Conservation (phyloP, 2,797 vertebrate genomes). For the Gallirallus australis region DNA sequence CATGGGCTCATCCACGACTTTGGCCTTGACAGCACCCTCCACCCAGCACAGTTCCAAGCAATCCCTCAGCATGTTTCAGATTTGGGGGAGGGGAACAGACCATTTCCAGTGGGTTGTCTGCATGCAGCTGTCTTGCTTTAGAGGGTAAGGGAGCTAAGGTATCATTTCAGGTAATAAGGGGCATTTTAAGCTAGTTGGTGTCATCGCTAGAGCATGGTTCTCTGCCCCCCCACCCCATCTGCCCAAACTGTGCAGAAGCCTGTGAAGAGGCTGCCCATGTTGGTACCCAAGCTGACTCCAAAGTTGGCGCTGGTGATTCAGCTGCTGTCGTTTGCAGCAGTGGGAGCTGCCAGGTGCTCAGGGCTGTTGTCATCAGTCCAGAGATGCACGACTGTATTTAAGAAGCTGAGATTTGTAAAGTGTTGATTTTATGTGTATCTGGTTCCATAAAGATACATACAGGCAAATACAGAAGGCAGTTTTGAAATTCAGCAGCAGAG, state of each 20-base stretch:
- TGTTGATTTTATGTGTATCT: not conserved
- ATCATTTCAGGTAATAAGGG: not conserved
- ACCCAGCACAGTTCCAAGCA: not conserved
- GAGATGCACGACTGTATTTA: not conserved
- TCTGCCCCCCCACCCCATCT: too few species aligned
- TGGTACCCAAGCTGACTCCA: not conserved
- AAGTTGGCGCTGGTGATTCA: not conserved
- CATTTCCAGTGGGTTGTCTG: not conserved
- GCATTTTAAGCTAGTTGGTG: not conserved
- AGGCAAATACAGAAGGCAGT: not conserved
- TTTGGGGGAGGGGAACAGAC: too few species aligned
- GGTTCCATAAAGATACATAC: not conserved
- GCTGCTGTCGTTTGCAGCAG: not conserved
- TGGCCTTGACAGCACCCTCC: not conserved
- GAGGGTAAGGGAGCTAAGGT: not conserved
- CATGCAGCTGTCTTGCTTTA: not conserved
- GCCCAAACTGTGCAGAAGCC: not conserved
- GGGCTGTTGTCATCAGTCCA: slow-evolving; percentile 1
- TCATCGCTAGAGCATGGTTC: not conserved
- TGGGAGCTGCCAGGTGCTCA: slow-evolving; percentile 7
- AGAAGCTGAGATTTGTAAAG: slow-evolving; percentile 22
- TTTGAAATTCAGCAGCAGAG: not conserved
- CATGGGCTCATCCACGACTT: not conserved
- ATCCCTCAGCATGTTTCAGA: not conserved
- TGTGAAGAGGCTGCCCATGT: not conserved